Percentiles rank a stretch among this genome's conserved stretches.
phyloP scores from a whole-genome alignment of 92 coral and sea anemone species.

The Porites rus region DNA sequence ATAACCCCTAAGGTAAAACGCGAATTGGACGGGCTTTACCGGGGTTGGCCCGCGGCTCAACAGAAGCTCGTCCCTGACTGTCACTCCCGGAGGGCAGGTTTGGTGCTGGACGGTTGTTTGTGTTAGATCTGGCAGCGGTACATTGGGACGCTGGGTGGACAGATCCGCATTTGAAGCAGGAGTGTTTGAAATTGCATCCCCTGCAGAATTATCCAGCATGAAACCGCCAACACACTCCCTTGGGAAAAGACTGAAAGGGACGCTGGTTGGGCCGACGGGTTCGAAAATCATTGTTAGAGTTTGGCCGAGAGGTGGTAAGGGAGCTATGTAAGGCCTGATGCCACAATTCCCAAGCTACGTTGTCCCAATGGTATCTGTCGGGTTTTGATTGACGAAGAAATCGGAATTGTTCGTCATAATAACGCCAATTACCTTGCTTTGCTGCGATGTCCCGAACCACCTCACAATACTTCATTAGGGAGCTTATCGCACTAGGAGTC shows the following conservation, averaged over 20 bases:
- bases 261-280: too few relatives aligned
- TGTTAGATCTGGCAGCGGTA: too few relatives aligned
- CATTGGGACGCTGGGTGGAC: too few relatives aligned
- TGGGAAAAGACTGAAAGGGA: too few relatives aligned
- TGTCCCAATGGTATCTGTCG: conserved; percentile 45
- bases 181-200: not conserved
- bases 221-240: not conserved
- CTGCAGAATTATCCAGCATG: not conserved
- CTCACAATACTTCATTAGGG: conserved; percentile 65
- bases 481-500: conserved; percentile 9
- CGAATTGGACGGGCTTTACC: too few relatives aligned
- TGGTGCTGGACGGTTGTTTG: too few relatives aligned
- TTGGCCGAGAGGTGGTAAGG: not conserved
- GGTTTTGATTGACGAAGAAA: conserved; percentile 56
- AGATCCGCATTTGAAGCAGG: too few relatives aligned
- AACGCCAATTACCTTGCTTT: not conserved
- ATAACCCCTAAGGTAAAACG: too few relatives aligned
- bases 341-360: conserved; percentile 67
- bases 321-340: conserved; percentile 23
- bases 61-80: too few relatives aligned
- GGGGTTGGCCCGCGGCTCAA: too few relatives aligned
- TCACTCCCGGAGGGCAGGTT: too few relatives aligned
- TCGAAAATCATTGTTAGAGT: not conserved
- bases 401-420: conserved; percentile 65
- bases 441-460: conserved; percentile 59